Conservation (phyloP, 2,888 invertebrate species). For the Drosophila mercatorum region DNA sequence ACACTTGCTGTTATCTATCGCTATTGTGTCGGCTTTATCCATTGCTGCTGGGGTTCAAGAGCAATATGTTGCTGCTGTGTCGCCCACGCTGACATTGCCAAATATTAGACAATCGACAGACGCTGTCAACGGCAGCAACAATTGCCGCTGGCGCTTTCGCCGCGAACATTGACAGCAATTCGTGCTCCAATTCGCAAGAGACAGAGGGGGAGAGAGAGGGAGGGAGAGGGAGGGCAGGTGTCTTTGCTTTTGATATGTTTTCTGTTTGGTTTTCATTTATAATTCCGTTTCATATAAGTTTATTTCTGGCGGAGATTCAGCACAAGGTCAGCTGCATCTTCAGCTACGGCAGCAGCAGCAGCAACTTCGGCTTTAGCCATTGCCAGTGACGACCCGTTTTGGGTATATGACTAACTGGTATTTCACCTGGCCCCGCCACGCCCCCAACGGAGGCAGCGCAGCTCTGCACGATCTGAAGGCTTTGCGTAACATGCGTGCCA, state of each 20-base stretch:
- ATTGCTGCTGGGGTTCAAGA: conserved; percentile 51
- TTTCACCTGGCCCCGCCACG: conserved; percentile 44
- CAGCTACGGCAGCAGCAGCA: conserved; percentile 41
- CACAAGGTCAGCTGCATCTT: conserved; percentile 79
- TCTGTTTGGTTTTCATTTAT: conserved; percentile 22
- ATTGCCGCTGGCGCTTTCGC: conserved; percentile 60
- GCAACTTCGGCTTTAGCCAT: conserved; percentile 22
- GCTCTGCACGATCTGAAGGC: conserved; percentile 10
- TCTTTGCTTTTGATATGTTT: conserved; percentile 33
- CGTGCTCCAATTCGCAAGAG: conserved; percentile 51
- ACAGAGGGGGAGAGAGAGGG: not conserved
- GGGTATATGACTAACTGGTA: conserved; percentile 68
- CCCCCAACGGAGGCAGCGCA: not conserved
- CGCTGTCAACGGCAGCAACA: conserved; percentile 38
- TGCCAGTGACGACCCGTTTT: conserved; percentile 61
- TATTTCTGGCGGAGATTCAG: conserved; percentile 60
- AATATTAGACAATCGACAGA: conserved; percentile 45
- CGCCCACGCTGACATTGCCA: conserved; percentile 52
- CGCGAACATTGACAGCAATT: conserved; percentile 59
- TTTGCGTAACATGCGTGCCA: conserved; percentile 52
- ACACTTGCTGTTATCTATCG: conserved; percentile 1
- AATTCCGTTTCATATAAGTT: conserved; percentile 31
- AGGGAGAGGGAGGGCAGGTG: not conserved
- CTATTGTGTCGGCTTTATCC: conserved; percentile 11
- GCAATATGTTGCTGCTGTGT: conserved; percentile 42